Evolutionary conservation across 1,140 invertebrate genomes (phyloP), one percentile per base, ranked within the genome.

Genomic region (Armadillidium nasatum): DNA sequence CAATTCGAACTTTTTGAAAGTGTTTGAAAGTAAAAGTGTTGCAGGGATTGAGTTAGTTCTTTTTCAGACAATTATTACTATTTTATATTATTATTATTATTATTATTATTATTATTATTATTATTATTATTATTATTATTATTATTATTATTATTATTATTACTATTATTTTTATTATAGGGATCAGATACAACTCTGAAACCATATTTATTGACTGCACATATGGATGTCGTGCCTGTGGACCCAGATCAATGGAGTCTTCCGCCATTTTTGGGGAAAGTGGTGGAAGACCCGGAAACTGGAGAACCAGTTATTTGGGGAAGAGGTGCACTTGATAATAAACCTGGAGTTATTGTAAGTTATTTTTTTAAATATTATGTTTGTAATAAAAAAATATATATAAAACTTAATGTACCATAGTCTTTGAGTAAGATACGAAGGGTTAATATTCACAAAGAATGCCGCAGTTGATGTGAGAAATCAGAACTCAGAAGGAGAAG

Each of bases 141-240:
- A 76, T 33, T 10, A 11, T 50, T 19, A 60, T 33, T 10, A 71
- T 71, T 19, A 71, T 54, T 33, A 71, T 76, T 3, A 4, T 33
- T 33, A 33, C 6, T 33, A 33, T 33, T 33, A 33, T 33, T 33
- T 3, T 33, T 33, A 33, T 33, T 33, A 33, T 72, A 80, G 73
- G 83, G 83, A 22, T 80, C 71, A 19, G 83, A 87, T 79, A 9
- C 77, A 45, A 79, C 70, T 10, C 81, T 87, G 19, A 84, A 83
- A 50, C 88, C 88, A 0, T 88, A 88, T 81, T 76, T 89, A 77
- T 82, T 89, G 70, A 83, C 84, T 73, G 85, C 86, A 21, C 88
- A 89, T 81, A 78, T 89, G 72, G 88, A 89, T 83, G 88, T 89
- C 44, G 88, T 89, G 2, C 88, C 88, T 21, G 88, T 85, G 19